phyloP scores from a whole-genome alignment of 2,113 vertebrate genomes.

The Mobula birostris region DNA sequence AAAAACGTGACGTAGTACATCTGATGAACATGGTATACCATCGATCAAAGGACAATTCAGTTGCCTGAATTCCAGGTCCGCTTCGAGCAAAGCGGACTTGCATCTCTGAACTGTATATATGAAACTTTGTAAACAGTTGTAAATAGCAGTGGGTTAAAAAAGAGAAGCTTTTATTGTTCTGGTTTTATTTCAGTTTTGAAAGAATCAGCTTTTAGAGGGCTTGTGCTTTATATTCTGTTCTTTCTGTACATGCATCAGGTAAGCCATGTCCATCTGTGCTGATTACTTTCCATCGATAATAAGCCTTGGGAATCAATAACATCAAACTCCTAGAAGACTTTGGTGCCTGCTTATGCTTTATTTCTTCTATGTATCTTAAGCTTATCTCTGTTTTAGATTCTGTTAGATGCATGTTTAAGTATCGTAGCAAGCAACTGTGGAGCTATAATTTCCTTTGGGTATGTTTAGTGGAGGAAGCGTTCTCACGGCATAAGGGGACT shows the following conservation, averaged over 20 bases:
- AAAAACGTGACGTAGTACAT: slow-evolving; percentile 45
- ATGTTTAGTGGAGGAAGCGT: neutral
- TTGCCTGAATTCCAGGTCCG: slow-evolving; percentile 54
- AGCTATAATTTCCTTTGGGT: neutral
- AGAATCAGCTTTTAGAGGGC: slow-evolving; percentile 63
- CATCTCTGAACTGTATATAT: slow-evolving; percentile 90
- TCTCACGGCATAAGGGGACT: too few relatives aligned
- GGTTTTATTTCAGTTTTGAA: slow-evolving; percentile 60
- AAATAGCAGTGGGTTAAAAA: slow-evolving; percentile 69
- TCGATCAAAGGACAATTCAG: slow-evolving; percentile 56
- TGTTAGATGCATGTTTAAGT: slow-evolving; percentile 61
- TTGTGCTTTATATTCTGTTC: slow-evolving; percentile 66
- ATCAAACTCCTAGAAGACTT: slow-evolving; percentile 52
- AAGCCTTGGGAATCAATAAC: slow-evolving; percentile 48
- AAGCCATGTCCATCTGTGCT: slow-evolving; percentile 57
- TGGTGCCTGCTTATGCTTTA: slow-evolving; percentile 41
- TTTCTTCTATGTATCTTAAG: slow-evolving; percentile 52
- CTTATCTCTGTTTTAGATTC: slow-evolving; percentile 52
- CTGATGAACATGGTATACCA: neutral
- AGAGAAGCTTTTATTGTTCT: slow-evolving; percentile 67
- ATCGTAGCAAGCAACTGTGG: slow-evolving; percentile 40
- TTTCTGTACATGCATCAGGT: slow-evolving; percentile 77
- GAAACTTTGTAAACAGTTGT: slow-evolving; percentile 65
- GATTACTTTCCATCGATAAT: slow-evolving; percentile 45
- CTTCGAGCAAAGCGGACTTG: slow-evolving; percentile 57